phyloP scores from a whole-genome alignment of 2,888 invertebrate species.

The Heliconius cydno region DNA sequence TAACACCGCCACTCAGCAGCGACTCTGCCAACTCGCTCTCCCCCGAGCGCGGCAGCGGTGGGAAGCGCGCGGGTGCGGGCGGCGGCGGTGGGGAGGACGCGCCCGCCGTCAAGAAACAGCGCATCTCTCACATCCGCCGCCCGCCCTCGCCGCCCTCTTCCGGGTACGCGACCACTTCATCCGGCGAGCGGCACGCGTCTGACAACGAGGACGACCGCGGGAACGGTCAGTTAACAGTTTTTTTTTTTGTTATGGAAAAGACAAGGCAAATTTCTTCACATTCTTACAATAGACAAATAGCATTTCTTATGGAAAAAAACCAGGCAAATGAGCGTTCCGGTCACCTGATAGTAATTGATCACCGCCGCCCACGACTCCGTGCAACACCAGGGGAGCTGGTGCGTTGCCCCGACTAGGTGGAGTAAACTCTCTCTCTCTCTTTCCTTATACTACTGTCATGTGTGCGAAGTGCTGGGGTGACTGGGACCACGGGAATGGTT shows the following conservation, averaged over 20 bases:
- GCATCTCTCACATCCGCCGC: conserved; percentile 91
- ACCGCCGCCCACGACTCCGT: too few species aligned
- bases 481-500: too few species aligned
- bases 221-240: conserved; percentile 52
- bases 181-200: conserved; percentile 80
- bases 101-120: conserved; percentile 87
- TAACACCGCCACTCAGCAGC: conserved; percentile 94
- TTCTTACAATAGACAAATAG: too few species aligned
- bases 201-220: conserved; percentile 80
- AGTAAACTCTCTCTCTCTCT: too few species aligned
- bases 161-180: conserved; percentile 70
- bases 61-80: conserved; percentile 86
- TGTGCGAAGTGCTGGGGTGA: too few species aligned
- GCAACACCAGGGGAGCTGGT: too few species aligned
- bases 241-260: not conserved
- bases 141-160: conserved; percentile 75
- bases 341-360: too few species aligned
- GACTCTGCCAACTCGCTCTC: conserved; percentile 94
- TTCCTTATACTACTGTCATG: too few species aligned
- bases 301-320: too few species aligned
- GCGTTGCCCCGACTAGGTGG: too few species aligned
- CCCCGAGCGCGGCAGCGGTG: conserved; percentile 84
- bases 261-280: too few species aligned
- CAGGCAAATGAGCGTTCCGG: too few species aligned
- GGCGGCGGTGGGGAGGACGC: conserved; percentile 70